These are phyloP conservation scores for Lophochroa leadbeateri DNA, from an alignment of 2,113 vertebrate species.

Conservation along the genomic window DNA sequence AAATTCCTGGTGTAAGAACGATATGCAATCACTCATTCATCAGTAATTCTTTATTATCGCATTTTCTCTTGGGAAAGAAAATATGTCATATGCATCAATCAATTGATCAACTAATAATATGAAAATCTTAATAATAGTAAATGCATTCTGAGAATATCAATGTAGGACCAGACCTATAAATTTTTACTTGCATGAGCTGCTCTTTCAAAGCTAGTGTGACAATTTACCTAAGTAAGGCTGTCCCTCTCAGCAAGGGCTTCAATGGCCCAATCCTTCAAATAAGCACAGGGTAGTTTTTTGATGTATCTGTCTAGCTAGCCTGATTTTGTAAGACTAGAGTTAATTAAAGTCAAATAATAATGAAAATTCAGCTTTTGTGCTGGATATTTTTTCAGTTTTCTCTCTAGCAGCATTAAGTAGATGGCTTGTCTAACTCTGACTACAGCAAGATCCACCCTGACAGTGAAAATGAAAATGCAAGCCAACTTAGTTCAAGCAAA, in stretches of 20 bases:
- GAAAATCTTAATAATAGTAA: conserved; percentile 43
- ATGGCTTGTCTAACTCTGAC: not conserved
- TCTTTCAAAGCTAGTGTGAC: not conserved
- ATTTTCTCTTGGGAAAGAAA: conserved; percentile 35
- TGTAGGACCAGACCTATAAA: not conserved
- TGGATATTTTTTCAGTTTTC: not conserved
- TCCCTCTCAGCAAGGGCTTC: not conserved
- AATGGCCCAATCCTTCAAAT: not conserved
- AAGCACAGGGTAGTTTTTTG: not conserved
- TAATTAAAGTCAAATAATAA: conserved; percentile 3
- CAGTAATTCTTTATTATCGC: conserved; percentile 49
- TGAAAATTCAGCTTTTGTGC: not conserved
- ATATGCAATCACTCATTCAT: conserved; percentile 30
- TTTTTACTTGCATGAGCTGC: not conserved
- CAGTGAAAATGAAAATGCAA: not conserved
- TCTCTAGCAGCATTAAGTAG: not conserved
- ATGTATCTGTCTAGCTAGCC: not conserved
- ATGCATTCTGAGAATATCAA: not conserved
- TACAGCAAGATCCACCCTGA: not conserved
- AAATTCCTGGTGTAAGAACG: conserved; percentile 38
- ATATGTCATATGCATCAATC: conserved; percentile 18
- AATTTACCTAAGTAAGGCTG: not conserved
- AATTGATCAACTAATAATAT: conserved; percentile 24
- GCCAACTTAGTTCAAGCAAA: not conserved
- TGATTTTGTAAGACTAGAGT: not conserved